A percentile compares a stretch with the other conserved stretches of the same genome.
phyloP scores from a whole-genome alignment of 2,113 vertebrate species.

The Andinoacara biseriatus region DNA sequence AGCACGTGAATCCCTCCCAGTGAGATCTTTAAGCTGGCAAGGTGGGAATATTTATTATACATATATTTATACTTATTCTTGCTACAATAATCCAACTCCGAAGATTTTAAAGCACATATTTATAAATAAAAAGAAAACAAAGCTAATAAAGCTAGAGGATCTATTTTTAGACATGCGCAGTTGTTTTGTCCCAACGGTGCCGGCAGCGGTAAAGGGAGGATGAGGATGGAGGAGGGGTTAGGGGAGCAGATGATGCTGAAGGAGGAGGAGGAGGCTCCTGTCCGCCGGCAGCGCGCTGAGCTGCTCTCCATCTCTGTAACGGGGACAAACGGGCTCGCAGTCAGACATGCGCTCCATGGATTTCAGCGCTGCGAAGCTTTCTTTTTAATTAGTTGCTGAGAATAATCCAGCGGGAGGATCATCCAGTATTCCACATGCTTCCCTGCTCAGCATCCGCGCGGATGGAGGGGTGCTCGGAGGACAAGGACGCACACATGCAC shows the following conservation, averaged over 20 bases:
- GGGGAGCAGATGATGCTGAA: slow-evolving; percentile 54
- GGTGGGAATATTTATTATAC: too few relatives aligned
- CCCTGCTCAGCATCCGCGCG: slow-evolving; percentile 70
- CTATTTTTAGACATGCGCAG: not conserved
- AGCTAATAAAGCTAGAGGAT: too few relatives aligned
- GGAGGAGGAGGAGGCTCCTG: slow-evolving; percentile 41
- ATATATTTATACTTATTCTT: too few relatives aligned
- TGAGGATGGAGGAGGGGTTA: not conserved
- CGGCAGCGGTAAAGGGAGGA: not conserved
- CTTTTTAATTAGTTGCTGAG: not conserved
- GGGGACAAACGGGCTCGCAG: not conserved
- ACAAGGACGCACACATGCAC: slow-evolving; percentile 65
- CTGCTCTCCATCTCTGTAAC: slow-evolving; percentile 42
- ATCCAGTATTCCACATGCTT: slow-evolving; percentile 42
- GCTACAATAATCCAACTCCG: too few relatives aligned
- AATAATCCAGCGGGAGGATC: not conserved
- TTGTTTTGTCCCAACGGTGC: not conserved
- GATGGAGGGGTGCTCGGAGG: slow-evolving; percentile 76
- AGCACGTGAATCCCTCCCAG: too few relatives aligned
- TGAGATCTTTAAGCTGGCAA: too few relatives aligned
- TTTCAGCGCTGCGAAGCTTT: too few relatives aligned
- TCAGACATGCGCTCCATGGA: slow-evolving; percentile 22
- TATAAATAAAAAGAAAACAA: too few relatives aligned
- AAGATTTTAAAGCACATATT: too few relatives aligned
- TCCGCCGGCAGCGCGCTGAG: slow-evolving; percentile 29